phyloP scores from a whole-genome alignment of 2,797 vertebrate genomes.

The Gymnothorax reevesii region DNA sequence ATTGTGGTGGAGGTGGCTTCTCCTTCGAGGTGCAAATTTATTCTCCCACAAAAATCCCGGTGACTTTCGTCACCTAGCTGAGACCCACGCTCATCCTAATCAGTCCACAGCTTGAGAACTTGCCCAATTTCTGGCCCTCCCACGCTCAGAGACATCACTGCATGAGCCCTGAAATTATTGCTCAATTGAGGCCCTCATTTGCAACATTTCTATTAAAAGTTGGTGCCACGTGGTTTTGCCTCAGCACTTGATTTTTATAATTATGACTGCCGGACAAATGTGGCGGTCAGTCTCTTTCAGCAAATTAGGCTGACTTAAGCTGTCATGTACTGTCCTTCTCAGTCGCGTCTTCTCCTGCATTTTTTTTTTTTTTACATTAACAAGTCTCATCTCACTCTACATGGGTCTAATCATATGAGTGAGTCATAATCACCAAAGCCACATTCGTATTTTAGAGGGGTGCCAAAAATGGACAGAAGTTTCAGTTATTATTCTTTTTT shows the following conservation, averaged over 20 bases:
- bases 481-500: not conserved
- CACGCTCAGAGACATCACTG: slow-evolving; percentile 83
- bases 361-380: not conserved
- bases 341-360: not conserved
- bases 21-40: slow-evolving; percentile 89
- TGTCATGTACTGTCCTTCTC: not conserved
- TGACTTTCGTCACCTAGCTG: slow-evolving; percentile 83
- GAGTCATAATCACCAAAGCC: not conserved
- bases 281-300: slow-evolving; percentile 56
- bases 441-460: not conserved
- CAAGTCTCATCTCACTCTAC: not conserved
- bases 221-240: slow-evolving; percentile 72
- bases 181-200: slow-evolving; percentile 90
- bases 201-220: slow-evolving; percentile 89
- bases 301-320: slow-evolving; percentile 31
- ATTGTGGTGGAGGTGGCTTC: slow-evolving; percentile 76
- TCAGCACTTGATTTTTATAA: slow-evolving; percentile 82
- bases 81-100: slow-evolving; percentile 85
- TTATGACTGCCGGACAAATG: slow-evolving; percentile 76
- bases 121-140: slow-evolving; percentile 77
- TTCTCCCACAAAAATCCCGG: slow-evolving; percentile 81
- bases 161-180: slow-evolving; percentile 86
- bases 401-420: not conserved
- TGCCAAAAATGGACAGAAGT: not conserved
- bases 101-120: slow-evolving; percentile 87